Conservation (phyloP, 1,140 invertebrate genomes). For the Centruroides sculpturatus region DNA sequence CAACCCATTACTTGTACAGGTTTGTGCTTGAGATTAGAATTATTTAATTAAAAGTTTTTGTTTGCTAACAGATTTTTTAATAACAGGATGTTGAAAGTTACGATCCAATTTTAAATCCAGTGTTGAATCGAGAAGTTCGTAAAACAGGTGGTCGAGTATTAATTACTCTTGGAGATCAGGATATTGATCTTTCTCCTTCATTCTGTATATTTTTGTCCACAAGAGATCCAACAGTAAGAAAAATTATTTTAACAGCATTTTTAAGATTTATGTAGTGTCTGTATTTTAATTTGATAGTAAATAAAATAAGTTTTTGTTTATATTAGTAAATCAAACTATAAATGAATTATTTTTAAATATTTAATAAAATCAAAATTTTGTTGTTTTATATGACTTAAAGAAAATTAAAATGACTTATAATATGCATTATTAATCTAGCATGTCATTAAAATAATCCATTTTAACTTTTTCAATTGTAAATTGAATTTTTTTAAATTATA, state of each 20-base stretch:
- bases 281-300: no score
- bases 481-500: no score
- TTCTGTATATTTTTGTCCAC: slow-evolving; percentile 99
- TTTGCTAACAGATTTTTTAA: slow-evolving; percentile 10
- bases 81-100: slow-evolving; percentile 95
- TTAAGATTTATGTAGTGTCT: no score
- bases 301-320: no score
- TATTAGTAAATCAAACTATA: no score
- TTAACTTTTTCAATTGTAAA: no score
- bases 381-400: no score
- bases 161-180: slow-evolving; percentile 97
- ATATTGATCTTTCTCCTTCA: slow-evolving; percentile 97
- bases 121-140: slow-evolving; percentile 88
- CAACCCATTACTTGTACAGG: slow-evolving; percentile 86
- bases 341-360: no score
- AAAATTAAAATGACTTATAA: no score
- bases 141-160: slow-evolving; percentile 92
- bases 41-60: not conserved
- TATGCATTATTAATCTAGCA: no score
- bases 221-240: slow-evolving; percentile 77
- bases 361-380: no score
- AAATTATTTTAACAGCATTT: not conserved
- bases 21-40: slow-evolving; percentile 11
- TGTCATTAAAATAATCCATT: no score
- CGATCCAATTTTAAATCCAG: slow-evolving; percentile 97